Conservation (phyloP, 2,888 invertebrate species). For the Athalia circularis region DNA sequence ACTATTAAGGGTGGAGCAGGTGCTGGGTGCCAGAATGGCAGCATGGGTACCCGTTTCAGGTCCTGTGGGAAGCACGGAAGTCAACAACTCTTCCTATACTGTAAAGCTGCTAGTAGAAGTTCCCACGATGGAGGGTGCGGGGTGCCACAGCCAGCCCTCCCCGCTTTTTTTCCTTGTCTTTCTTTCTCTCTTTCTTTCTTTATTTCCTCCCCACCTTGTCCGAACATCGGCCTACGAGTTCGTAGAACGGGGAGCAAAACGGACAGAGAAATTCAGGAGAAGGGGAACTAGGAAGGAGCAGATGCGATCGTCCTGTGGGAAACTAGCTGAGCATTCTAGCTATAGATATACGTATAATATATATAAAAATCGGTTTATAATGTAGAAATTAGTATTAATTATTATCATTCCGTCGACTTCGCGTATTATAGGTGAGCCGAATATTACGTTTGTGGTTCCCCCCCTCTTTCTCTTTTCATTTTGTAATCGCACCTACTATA, state of each 20-base stretch:
- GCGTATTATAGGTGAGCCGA: background rate
- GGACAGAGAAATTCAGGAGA: constrained; percentile 51
- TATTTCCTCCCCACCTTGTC: no score
- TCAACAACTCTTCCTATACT: constrained; percentile 72
- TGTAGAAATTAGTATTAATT: no score
- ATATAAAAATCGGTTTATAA: no score
- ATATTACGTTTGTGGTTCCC: constrained; percentile 12
- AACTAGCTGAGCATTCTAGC: constrained; percentile 59
- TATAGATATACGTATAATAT: background rate
- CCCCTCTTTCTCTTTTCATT: background rate
- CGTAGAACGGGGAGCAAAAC: constrained; percentile 32
- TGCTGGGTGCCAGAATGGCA: constrained; percentile 58
- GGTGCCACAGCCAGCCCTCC: constrained; percentile 40
- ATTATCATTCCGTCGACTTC: no score
- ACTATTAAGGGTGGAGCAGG: constrained; percentile 62
- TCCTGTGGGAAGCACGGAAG: constrained; percentile 74
- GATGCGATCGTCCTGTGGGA: constrained; percentile 73
- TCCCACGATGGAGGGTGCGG: constrained; percentile 70
- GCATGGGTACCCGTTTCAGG: constrained; percentile 53
- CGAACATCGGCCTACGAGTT: no score
- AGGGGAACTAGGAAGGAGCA: constrained; percentile 60
- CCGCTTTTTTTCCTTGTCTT: background rate
- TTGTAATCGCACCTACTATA: background rate
- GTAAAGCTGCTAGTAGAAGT: constrained; percentile 55
- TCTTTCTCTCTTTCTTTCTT: no score